Evolutionary conservation across 2,888 invertebrate genomes (phyloP).

Genomic region (Alviniconcha strummeri): DNA sequence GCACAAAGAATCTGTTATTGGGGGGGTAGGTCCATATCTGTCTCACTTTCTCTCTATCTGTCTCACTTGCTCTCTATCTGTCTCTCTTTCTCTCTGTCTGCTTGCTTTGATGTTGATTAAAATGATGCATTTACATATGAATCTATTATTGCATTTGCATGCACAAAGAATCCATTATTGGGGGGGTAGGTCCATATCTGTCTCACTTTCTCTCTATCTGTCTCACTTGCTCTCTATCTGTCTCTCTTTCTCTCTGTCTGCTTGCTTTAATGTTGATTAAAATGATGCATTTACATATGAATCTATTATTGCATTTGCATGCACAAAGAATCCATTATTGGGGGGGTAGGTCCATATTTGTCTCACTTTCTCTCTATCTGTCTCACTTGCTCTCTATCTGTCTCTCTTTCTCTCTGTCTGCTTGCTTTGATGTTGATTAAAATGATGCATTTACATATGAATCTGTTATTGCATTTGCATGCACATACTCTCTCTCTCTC

Average conservation of each 20-base stretch:
- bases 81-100: neutral
- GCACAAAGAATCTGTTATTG: constrained; percentile 84
- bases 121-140: neutral
- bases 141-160: neutral
- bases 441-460: neutral
- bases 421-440: neutral
- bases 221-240: neutral
- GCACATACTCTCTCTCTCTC: neutral
- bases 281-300: neutral
- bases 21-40: constrained; percentile 74
- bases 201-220: neutral
- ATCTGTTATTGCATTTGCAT: neutral
- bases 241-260: neutral
- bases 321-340: constrained; percentile 84
- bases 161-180: constrained; percentile 84
- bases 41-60: neutral
- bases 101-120: neutral
- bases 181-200: constrained; percentile 74
- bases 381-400: neutral
- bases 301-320: neutral
- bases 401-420: neutral
- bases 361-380: neutral
- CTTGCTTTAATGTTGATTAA: neutral
- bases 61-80: neutral
- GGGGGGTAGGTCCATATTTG: constrained; percentile 74